phyloP scores from a whole-genome alignment of 1,140 invertebrate species.

The Achroia grisella region DNA sequence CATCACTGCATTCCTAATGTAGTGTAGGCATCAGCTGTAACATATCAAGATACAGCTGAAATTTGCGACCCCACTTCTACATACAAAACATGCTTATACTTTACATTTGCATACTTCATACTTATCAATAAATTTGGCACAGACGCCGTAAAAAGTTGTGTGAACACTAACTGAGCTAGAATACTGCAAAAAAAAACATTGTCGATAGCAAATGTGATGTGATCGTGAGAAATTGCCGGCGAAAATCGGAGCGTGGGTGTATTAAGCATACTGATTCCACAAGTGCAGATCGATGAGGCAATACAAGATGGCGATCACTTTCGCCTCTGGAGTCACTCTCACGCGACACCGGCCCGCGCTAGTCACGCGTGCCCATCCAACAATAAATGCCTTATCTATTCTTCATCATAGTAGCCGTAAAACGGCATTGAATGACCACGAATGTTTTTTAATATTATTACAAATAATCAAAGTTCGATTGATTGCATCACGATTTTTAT shows the following conservation, averaged over 20 bases:
- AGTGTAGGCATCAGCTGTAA: constrained; percentile 19
- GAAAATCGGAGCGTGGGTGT: constrained; percentile 60
- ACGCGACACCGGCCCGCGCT: constrained; percentile 6
- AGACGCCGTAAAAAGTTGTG: constrained; percentile 36
- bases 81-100: no score
- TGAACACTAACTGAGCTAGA: constrained; percentile 36
- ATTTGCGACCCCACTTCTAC: not conserved
- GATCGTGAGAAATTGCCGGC: constrained; percentile 45
- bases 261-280: constrained; percentile 47
- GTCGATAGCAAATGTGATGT: constrained; percentile 36
- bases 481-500: no score
- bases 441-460: no score
- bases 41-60: constrained; percentile 7
- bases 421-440: no score
- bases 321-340: constrained; percentile 37
- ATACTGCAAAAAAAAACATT: constrained; percentile 32
- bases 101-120: constrained; percentile 32
- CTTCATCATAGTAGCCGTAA: no score
- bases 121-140: constrained; percentile 22
- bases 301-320: constrained; percentile 47
- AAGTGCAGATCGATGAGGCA: constrained; percentile 56
- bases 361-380: not conserved
- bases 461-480: no score
- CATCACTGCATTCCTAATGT: constrained; percentile 28
- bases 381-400: constrained; percentile 2